Evolutionary conservation across 2,113 vertebrate species (phyloP), one percentile per base, ranked within the genome.

Genomic region (Aplodontia rufa): DNA sequence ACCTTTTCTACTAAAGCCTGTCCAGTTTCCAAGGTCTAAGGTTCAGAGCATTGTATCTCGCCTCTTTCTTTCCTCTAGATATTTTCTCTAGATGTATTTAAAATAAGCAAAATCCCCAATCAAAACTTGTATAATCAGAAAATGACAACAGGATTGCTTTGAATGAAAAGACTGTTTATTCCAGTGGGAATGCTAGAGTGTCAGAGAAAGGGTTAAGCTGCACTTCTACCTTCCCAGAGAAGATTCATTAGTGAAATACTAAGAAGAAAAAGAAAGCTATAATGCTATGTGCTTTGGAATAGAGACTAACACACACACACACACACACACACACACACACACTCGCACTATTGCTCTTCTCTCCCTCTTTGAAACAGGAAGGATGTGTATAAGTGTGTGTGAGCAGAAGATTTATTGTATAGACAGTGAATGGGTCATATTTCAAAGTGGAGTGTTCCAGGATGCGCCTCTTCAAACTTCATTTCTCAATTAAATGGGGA

Each of bases 401-500:
- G 71, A 87, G n/a, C 40, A 68, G 37, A 53, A 87, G 66, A 95
- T 97, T 93, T 93, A 95, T 93, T 94, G 26, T 96, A 90, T 95
- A 96, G 94, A 96, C 76, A 94, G 85, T 90, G 55, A 78, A 96
- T 91, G 66, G 97, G 87, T 94, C 91, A 91, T 96, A 92, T 84
- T 97, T 97, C 95, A 97, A 92, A 94, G 72, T 95, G 91, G 94
- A 96, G 93, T 93, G 95, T 96, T 97, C 82, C 45, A 84, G 78
- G 83, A 97, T 64, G 91, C 79, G 87, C 94, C 97, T 97, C 96
- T 97, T 97, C 96, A 97, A 95, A 96, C 78, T 97, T 94, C 86
- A 96, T 97, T 98, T 97, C 97, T 97, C 97, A 97, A 97, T 98
- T 98, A 98, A 97, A 97, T 97, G 92, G 81, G 91, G 93, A 96